These are phyloP conservation scores for Mythimna albipuncta DNA, from an alignment of 2,888 invertebrate genomes.

Conservation along the genomic window DNA sequence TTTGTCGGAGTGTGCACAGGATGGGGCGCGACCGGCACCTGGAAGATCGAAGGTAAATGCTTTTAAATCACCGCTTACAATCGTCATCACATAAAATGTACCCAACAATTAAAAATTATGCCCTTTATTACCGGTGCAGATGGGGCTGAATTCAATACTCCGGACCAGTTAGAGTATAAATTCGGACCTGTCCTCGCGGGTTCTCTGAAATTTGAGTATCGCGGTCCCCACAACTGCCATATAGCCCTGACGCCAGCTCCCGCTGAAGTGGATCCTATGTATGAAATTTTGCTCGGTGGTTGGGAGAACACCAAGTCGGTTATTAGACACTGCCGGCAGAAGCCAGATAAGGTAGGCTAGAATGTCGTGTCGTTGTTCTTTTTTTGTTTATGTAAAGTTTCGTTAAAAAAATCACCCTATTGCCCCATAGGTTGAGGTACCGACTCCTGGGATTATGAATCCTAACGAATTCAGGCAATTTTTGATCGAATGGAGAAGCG, in stretches of 20 bases:
- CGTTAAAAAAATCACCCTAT: conserved; percentile 52
- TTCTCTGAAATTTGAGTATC: conserved; percentile 90
- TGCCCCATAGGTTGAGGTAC: conserved; percentile 88
- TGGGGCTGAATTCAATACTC: conserved; percentile 89
- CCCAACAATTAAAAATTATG: conserved; percentile 83
- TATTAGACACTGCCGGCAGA: conserved; percentile 91
- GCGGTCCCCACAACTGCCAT: conserved; percentile 92
- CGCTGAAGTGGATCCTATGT: conserved; percentile 91
- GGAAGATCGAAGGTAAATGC: conserved; percentile 94
- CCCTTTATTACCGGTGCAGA: conserved; percentile 83
- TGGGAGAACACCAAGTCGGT: conserved; percentile 93
- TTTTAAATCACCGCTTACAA: conserved; percentile 9
- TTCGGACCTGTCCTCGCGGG: conserved; percentile 90
- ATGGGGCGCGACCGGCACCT: conserved; percentile 95
- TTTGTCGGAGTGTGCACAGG: conserved; percentile 96
- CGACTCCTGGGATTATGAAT: conserved; percentile 91
- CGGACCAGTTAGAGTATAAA: conserved; percentile 91
- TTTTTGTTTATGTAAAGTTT: conserved; percentile 43
- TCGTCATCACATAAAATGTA: conserved; percentile 80
- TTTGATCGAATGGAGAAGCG: conserved; percentile 90
- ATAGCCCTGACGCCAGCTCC: conserved; percentile 90
- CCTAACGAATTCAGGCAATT: conserved; percentile 90
- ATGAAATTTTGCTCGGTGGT: conserved; percentile 93
- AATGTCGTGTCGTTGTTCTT: conserved; percentile 68
- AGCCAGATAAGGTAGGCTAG: conserved; percentile 91